Evolutionary conservation across 2,888 invertebrate species (phyloP).

Genomic region (Caenorhabditis wallacei): DNA sequence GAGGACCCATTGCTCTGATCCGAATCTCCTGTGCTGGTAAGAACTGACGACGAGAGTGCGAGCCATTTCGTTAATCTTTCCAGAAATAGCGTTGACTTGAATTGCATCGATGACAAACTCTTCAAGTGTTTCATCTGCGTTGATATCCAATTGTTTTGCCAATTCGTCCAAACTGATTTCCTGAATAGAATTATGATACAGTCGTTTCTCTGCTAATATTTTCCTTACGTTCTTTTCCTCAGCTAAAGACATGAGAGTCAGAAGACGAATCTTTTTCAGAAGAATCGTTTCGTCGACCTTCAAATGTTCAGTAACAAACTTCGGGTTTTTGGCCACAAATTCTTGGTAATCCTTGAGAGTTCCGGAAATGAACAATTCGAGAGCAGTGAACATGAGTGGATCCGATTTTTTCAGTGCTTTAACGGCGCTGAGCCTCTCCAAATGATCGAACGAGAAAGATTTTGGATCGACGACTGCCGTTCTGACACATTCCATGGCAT

Average conservation of each 20-base stretch:
- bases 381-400: conserved; percentile 76
- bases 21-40: conserved; percentile 80
- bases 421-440: conserved; percentile 94
- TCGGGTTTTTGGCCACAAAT: conserved; percentile 88
- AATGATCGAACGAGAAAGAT: conserved; percentile 95
- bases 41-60: conserved; percentile 75
- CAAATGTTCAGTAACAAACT: conserved; percentile 67
- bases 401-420: conserved; percentile 87
- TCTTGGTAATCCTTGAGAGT: conserved; percentile 84
- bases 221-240: conserved; percentile 88
- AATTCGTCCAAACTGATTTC: conserved; percentile 95
- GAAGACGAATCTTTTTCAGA: conserved; percentile 92
- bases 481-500: conserved; percentile 93
- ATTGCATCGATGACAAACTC: conserved; percentile 95
- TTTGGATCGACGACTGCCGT: conserved; percentile 92
- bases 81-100: conserved; percentile 81
- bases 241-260: conserved; percentile 98
- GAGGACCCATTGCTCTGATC: conserved; percentile 77
- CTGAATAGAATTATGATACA: conserved; percentile 83
- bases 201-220: not conserved
- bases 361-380: conserved; percentile 78
- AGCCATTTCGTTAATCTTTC: conserved; percentile 81
- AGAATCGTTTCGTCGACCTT: conserved; percentile 75
- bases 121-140: conserved; percentile 91
- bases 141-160: conserved; percentile 91